phyloP scores from a whole-genome alignment of 2,113 vertebrate species.

The Verasper variegatus region DNA sequence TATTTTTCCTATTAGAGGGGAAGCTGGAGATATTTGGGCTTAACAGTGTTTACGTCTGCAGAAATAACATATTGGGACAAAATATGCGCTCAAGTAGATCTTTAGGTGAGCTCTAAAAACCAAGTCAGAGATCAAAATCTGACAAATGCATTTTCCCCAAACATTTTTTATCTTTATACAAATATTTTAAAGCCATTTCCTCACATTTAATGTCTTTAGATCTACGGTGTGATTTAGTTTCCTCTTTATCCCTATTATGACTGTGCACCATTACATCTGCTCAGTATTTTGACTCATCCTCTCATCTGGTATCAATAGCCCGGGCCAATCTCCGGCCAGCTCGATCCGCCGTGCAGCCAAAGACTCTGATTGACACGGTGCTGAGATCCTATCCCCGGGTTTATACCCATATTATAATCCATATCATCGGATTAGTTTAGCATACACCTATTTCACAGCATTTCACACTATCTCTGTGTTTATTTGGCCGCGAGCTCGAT shows the following conservation, averaged over 20 bases:
- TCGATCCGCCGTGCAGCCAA: conserved; percentile 20
- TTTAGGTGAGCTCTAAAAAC: not conserved
- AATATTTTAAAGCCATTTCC: not conserved
- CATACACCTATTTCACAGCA: conserved; percentile 26
- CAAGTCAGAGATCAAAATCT: not conserved
- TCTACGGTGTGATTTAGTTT: conserved; percentile 22
- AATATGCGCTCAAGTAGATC: too few species aligned
- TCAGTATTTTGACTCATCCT: conserved; percentile 67
- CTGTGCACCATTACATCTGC: conserved; percentile 62
- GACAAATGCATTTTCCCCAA: not conserved
- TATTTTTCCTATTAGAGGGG: conserved; percentile 4
- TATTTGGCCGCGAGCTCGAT: conserved; percentile 10
- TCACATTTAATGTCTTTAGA: conserved; percentile 20
- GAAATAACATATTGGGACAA: not conserved
- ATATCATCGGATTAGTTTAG: conserved; percentile 54
- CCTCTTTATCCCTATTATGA: conserved; percentile 39
- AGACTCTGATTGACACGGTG: conserved; percentile 44
- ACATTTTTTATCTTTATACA: too few species aligned
- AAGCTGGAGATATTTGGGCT: not conserved
- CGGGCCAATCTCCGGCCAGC: conserved; percentile 51
- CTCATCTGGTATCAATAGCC: conserved; percentile 74
- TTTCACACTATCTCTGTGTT: conserved; percentile 28
- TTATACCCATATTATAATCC: conserved; percentile 50
- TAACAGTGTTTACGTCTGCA: not conserved
- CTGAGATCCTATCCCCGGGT: conserved; percentile 31